Evolutionary conservation across 2,888 invertebrate genomes (phyloP).

Genomic region (Melipona bicolor): DNA sequence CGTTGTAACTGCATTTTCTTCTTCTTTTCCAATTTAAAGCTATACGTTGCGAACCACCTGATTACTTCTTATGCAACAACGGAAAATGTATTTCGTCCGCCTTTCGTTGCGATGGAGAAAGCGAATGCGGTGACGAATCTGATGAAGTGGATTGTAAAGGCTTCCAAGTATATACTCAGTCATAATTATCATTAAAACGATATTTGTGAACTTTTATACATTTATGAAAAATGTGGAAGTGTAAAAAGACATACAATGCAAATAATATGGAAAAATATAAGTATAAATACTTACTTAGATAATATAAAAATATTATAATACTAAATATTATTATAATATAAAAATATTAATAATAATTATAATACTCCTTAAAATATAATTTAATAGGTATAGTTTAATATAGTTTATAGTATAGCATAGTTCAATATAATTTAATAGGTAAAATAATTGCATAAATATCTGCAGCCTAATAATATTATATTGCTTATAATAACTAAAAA

Average conservation of each 20-base stretch:
- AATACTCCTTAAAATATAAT: no score
- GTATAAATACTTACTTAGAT: no score
- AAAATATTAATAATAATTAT: no score
- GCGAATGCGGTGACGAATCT: conserved; percentile 86
- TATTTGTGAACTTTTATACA: background rate
- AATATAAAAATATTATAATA: no score
- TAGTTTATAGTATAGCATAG: no score
- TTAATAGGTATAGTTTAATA: no score
- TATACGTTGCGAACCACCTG: conserved; percentile 59
- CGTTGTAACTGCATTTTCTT: background rate
- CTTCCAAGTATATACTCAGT: conserved; percentile 25
- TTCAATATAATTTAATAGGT: no score
- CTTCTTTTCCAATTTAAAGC: conserved; percentile 2
- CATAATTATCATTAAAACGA: background rate
- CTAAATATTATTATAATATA: no score
- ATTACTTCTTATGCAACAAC: conserved; percentile 84
- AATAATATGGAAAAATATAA: no score
- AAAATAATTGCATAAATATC: no score
- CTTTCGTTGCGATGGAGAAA: conserved; percentile 86
- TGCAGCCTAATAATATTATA: background rate
- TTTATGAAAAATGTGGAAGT: no score
- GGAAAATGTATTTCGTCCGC: conserved; percentile 85
- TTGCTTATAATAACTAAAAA: background rate
- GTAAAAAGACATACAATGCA: no score
- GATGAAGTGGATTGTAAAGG: conserved; percentile 85